Conservation (phyloP, 2,797 vertebrate species). For the Cryptoprocta ferox region DNA sequence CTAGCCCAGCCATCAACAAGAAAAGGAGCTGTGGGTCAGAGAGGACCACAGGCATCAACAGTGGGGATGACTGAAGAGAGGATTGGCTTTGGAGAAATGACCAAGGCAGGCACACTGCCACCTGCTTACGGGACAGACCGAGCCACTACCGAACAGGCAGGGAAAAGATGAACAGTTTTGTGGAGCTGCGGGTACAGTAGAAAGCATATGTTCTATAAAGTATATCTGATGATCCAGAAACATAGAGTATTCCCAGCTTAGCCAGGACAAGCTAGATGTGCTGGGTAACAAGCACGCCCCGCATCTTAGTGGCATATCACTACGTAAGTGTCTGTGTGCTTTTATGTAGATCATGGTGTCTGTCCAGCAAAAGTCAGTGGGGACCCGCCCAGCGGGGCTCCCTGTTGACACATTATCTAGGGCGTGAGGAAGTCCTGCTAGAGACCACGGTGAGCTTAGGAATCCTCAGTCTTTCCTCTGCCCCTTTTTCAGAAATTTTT, state of each 20-base stretch:
- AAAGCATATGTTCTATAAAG: neutral
- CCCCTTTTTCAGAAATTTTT: neutral
- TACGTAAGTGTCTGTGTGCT: fast-evolving
- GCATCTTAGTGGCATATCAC: too few relatives aligned
- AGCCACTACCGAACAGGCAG: neutral
- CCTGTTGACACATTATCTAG: fast-evolving
- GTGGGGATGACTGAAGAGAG: neutral
- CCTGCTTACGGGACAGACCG: neutral
- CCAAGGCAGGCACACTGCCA: too few relatives aligned
- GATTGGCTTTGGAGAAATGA: neutral
- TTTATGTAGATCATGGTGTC: neutral
- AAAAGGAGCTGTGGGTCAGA: neutral
- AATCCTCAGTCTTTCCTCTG: neutral
- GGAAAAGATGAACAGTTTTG: too few relatives aligned
- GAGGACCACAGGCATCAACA: neutral
- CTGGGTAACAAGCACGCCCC: neutral
- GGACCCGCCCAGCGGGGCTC: too few relatives aligned
- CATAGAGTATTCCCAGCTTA: neutral
- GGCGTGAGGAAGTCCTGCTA: neutral
- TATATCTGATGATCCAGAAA: neutral
- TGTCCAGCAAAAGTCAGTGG: too few relatives aligned
- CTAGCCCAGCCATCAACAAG: neutral
- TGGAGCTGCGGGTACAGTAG: neutral
- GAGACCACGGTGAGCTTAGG: too few relatives aligned
- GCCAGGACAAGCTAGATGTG: neutral